Base-by-base conservation (phyloP, 2,797 vertebrate species). In the Gambusia yucatana region DNA sequence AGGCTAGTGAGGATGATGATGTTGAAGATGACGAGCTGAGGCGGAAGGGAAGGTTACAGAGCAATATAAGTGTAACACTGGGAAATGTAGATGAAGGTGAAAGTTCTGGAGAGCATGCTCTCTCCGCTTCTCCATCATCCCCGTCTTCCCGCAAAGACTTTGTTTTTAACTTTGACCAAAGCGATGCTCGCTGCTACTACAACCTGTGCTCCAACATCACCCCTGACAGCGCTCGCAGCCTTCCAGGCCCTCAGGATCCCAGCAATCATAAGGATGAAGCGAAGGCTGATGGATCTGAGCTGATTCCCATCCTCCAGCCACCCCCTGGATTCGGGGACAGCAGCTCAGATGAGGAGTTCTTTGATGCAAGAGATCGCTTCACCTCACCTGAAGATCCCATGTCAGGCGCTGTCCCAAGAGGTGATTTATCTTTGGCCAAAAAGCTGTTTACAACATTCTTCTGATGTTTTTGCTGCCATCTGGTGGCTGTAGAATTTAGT, bases 311-410 rank as follows among this genome's bases (percentile, higher is more conserved):
- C 78, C 94, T 97, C 8, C 94, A 96, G 33, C 97, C 97, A 0
- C 97, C 97, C 0, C 96, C 95, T 8, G 97, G 97, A 44, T 98
- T 97, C 79, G 97, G 96, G 33, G 97, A 99, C 86, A 98, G 96
- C 91, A 99, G 98, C 89, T 99, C 98, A 0, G 98, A 99, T 9
- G 98, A 99, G 22, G 98, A 99, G 88, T 98, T 98, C 94, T 98
- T 97, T 71, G 98, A 99, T 0, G 97, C 98, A 16, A 96, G 96
- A 25, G 98, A 99, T 86, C 94, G 95, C 83, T 96, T 99, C n/a
- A 96, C 94, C 20, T 96, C 96, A 0, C 94, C 90, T 0, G 96
- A 94, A 80, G 93, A 96, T 41, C 77, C 79, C 0, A 90, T 85
- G 28, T 87, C 95, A 82, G 96, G 94, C 82, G 89, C 85, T 16